Evolutionary conservation across 2,113 vertebrate genomes (phyloP), one percentile per base, ranked within the genome.

Genomic region (Clarias macrocephalus): DNA sequence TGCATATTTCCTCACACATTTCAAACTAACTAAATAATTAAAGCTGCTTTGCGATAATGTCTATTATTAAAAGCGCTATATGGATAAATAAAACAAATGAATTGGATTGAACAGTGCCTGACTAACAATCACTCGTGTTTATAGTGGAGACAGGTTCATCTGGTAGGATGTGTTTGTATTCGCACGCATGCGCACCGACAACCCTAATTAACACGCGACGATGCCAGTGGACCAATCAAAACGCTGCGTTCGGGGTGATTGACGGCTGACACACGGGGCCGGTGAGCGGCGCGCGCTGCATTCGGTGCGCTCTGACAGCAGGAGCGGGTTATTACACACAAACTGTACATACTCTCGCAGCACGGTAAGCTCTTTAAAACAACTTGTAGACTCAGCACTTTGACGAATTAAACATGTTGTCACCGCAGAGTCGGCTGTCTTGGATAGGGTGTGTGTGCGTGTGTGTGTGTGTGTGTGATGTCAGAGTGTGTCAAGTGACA

Each of bases 201-300:
- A 8, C 48, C 84, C 91, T 90, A 79, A 90, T 91, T 82, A 90
- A 42, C 82, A 52, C 81, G 73, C 60, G 86, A 66, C 85, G 76
- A 2, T 9, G 54, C 66, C 16, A 82, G 52, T 30, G 82, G 89
- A 87, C 94, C 94, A 95, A 94, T 94, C 91, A 91, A 84, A 60
- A 23, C 37, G 18, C n/a, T 48, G 52, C 15, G 33, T 63, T 13
- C 56, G 63, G 66, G 21, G 33, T 59, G 72, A 30, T 66, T 87
- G 90, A 90, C 94, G 89, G 91, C 91, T 92, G 85, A 93, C 91
- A 91, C 90, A 56, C 52, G 83, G 60, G 75, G 25, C 72, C 12
- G 37, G 3, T 37, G n/a, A 73, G 19, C 63, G 25, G 63, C 82
- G 52, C 76, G 76, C 76, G 52, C 73, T 42, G n/a, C 25, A 56